phyloP scores from a whole-genome alignment of 2,113 vertebrate genomes.

The Ancistrus triradiatus region DNA sequence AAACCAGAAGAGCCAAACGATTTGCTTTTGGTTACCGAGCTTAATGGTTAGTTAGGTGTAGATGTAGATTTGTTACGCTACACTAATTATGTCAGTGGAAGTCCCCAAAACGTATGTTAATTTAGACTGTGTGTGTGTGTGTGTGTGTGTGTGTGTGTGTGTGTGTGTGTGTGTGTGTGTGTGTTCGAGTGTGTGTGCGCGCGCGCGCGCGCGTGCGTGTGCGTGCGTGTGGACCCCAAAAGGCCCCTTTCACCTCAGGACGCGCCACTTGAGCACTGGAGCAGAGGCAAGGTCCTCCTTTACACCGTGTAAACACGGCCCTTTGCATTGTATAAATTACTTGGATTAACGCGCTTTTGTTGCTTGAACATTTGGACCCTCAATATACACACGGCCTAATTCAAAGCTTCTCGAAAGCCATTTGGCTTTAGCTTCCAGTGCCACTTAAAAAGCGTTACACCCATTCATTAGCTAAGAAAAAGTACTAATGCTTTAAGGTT shows the following conservation, averaged over 20 bases:
- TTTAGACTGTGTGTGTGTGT: not conserved
- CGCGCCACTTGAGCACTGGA: conserved; percentile 42
- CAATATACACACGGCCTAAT: conserved; percentile 63
- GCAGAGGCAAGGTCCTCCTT: conserved; percentile 55
- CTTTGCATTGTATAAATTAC: conserved; percentile 66
- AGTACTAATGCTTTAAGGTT: conserved; percentile 7
- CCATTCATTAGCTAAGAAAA: conserved; percentile 36
- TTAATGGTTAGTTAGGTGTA: no score
- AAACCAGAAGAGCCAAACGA: no score
- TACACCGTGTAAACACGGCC: conserved; percentile 68
- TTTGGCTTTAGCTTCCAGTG: conserved; percentile 49
- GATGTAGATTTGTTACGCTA: no score
- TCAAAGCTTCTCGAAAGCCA: conserved; percentile 58
- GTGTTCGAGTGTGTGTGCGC: no score
- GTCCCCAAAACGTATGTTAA: no score
- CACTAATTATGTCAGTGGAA: no score
- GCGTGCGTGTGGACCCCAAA: conserved; percentile 28
- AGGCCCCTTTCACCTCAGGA: conserved; percentile 45
- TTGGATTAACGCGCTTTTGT: conserved; percentile 70
- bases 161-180: conserved; percentile 5
- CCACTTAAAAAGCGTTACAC: conserved; percentile 56
- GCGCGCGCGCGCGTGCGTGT: not conserved
- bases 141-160: conserved; percentile 21
- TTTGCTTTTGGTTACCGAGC: no score
- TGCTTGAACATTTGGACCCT: conserved; percentile 53